Evolutionary conservation across 2,113 vertebrate genomes (phyloP).

Genomic region (Erinaceus europaeus): DNA sequence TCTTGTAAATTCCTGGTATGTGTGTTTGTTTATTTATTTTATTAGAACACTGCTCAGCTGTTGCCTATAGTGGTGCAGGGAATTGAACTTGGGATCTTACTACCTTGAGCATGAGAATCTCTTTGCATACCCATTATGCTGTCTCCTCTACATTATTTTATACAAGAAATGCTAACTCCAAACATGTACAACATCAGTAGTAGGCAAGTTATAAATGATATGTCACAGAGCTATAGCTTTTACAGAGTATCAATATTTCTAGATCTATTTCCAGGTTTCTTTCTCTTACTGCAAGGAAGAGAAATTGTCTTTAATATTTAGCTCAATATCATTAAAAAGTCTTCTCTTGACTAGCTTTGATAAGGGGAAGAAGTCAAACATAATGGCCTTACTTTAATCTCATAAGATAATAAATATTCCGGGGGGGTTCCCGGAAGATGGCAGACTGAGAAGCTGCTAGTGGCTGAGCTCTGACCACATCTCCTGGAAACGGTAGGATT

Average conservation of each 20-base stretch:
- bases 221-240: neutral
- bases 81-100: too few species aligned
- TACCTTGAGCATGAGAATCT: too few species aligned
- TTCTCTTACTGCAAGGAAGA: conserved; percentile 5
- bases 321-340: conserved; percentile 54
- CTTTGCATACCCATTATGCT: too few species aligned
- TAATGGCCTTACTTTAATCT: conserved; percentile 55
- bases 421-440: too few species aligned
- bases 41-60: too few species aligned
- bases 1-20: too few species aligned
- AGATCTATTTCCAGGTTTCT: conserved; percentile 43
- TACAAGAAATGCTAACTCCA: neutral
- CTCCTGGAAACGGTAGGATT: too few species aligned
- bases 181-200: neutral
- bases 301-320: conserved; percentile 43
- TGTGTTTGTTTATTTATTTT: too few species aligned
- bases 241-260: conserved; percentile 52
- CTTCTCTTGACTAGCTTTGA: conserved; percentile 48
- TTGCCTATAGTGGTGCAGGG: too few species aligned
- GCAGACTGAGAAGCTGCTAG: too few species aligned
- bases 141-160: neutral
- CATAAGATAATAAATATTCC: conserved; percentile 70
- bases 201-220: conserved; percentile 17
- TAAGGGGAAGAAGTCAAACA: conserved; percentile 68
- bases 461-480: too few species aligned